Evolutionary conservation across 2,797 vertebrate species (phyloP), one percentile per base, ranked within the genome.

Genomic region (Babyrousa celebensis): DNA sequence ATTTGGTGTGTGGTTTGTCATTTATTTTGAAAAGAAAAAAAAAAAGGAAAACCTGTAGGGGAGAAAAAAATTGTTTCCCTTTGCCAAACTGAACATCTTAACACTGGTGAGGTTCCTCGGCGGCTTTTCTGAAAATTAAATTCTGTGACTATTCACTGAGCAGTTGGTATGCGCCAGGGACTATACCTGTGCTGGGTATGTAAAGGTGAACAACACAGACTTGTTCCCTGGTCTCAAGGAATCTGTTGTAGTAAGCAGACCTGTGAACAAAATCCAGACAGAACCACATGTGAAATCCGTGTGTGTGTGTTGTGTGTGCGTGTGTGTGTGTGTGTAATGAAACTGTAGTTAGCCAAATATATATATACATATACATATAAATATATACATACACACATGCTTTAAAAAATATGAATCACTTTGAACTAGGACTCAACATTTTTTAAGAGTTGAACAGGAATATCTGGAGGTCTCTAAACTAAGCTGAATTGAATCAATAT

Each of bases 11-110:
- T 89, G 68, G 14, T 82, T 95, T 87, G 72, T 93, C 62, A 70
- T 94, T 88, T 48, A 48, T 91, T 78, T 95, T 90, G 36, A 91
- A 80, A 86, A 80, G 23, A 65, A 71, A 70, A 48, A 48, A 48
- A 48, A 85, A 48, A 85, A 78, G 52, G 91, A 82, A 92, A 82
- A 54, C 12, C 15, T 91, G 36, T 89, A 7, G 23, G 43, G 89
- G n/a, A 25, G 36, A 27, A 32, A 67, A 62, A 68, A 58, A 77
- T 48, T 75, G 14, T 5, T 94, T 93, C 58, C 36, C 6, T 71
- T 80, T 91, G 43, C 15, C 67, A 95, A 71, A 85, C 88, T 29
- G 78, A 94, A 32, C n/a, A 27, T 84, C 70, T 63, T 63, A 82
- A 56, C 74, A 65, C 54, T 58, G 12, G 72, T 52, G 80, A 56